phyloP scores from a whole-genome alignment of 2,113 vertebrate genomes.

The Chrysemys picta region DNA sequence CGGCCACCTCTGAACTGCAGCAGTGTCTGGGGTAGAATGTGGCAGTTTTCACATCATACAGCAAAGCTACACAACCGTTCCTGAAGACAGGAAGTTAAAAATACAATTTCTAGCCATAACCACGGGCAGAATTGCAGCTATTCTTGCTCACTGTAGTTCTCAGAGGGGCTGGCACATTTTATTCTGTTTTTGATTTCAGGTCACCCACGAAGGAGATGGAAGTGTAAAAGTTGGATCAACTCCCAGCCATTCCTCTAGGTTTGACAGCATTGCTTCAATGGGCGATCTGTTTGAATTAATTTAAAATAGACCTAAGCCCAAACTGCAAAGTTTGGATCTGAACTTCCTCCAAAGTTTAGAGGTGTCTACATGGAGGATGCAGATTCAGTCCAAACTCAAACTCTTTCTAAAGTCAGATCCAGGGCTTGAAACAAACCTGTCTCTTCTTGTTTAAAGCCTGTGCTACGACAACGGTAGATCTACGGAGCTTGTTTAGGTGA shows the following conservation, averaged over 20 bases:
- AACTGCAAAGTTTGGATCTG: background rate
- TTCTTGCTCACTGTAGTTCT: background rate
- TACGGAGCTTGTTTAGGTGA: conserved; percentile 14
- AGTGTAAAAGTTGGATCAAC: background rate
- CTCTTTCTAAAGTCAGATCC: rapidly evolving
- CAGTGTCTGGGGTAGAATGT: background rate
- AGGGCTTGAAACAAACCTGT: no score
- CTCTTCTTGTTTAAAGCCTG: no score
- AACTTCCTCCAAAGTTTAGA: background rate
- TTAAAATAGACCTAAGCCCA: background rate
- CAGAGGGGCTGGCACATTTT: background rate
- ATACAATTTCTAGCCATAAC: background rate
- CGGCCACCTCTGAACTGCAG: background rate
- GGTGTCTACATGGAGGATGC: background rate
- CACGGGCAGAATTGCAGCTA: conserved; percentile 4
- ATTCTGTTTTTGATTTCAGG: background rate
- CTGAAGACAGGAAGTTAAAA: background rate
- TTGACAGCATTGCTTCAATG: rapidly evolving
- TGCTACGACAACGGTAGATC: background rate
- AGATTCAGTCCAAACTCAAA: background rate
- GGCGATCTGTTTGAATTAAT: rapidly evolving
- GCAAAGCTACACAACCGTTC: background rate
- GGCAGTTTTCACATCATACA: background rate
- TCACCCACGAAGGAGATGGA: background rate
- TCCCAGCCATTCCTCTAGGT: background rate